Evolutionary conservation across 2,888 invertebrate species (phyloP).

Genomic region (Eurois occulta): DNA sequence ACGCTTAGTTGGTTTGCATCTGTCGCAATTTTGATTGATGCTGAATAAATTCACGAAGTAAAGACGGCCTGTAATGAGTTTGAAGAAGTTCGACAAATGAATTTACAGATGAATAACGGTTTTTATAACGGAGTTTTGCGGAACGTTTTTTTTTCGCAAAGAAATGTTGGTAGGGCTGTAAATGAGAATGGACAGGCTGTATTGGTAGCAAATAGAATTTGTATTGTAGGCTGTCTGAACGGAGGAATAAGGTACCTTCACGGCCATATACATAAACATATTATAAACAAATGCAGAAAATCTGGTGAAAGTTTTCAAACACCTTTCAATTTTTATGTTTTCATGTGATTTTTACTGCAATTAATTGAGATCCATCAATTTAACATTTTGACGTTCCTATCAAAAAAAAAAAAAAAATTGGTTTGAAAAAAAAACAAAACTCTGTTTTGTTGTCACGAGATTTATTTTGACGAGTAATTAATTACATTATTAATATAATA

Average conservation of each 20-base stretch:
- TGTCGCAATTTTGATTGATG: constrained; percentile 80
- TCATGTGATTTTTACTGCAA: neutral
- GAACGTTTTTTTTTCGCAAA: constrained; percentile 25
- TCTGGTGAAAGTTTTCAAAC: neutral
- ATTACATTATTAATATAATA: neutral
- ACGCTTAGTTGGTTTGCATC: constrained; percentile 78
- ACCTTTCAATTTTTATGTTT: too few relatives aligned
- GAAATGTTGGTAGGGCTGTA: constrained; percentile 7
- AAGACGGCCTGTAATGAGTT: constrained; percentile 69
- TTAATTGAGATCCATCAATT: neutral
- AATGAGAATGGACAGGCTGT: constrained; percentile 32
- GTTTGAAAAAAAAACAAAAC: too few relatives aligned
- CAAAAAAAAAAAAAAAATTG: too few relatives aligned
- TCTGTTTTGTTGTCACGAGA: neutral
- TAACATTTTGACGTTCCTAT: neutral
- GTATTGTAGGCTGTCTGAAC: constrained; percentile 2
- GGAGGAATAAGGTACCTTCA: neutral
- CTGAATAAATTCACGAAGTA: constrained; percentile 66
- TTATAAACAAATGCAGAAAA: neutral
- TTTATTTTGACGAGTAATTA: neutral
- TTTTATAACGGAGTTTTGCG: constrained; percentile 51
- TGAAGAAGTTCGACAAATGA: constrained; percentile 56
- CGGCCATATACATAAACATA: too few relatives aligned
- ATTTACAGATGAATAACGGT: constrained; percentile 63
- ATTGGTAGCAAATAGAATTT: constrained; percentile 21